These are phyloP conservation scores for Tamandua tetradactyla DNA, from an alignment of 2,797 vertebrate genomes.

Conservation along the genomic window DNA sequence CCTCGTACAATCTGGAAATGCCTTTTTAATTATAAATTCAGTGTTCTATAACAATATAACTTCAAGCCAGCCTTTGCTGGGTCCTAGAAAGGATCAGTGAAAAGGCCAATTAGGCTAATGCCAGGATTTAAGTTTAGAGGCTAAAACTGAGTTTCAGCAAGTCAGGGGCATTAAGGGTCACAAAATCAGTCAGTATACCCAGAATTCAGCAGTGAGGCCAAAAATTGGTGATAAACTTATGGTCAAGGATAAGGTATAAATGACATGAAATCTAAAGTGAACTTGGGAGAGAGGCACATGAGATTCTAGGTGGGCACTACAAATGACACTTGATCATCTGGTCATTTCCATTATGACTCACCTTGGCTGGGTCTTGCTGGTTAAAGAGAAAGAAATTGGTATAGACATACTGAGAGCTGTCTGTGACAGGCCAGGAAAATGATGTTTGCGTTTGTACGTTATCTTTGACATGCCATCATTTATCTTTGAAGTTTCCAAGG, in stretches of 20 bases:
- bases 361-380: background rate
- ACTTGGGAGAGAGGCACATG: background rate
- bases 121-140: background rate
- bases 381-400: background rate
- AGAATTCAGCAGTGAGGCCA: background rate
- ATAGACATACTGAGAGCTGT: background rate
- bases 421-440: background rate
- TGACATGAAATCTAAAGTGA: background rate
- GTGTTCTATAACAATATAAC: background rate
- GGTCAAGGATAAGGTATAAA: background rate
- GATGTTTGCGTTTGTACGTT: background rate
- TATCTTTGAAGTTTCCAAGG: conserved; percentile 16
- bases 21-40: conserved; percentile 34
- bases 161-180: background rate
- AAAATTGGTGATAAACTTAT: background rate
- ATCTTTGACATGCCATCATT: background rate
- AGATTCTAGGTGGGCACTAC: background rate
- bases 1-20: background rate
- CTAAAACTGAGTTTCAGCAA: background rate
- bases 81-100: background rate
- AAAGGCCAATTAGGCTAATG: background rate
- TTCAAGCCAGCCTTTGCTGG: background rate
- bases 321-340: background rate
- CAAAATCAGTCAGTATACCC: background rate
- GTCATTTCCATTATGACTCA: background rate